A percentile compares a stretch with the other conserved stretches of the same genome.
These are phyloP conservation scores for Scolanthus callimorphus DNA, from an alignment of 92 coral and sea anemone genomes.

Conservation along the genomic window DNA sequence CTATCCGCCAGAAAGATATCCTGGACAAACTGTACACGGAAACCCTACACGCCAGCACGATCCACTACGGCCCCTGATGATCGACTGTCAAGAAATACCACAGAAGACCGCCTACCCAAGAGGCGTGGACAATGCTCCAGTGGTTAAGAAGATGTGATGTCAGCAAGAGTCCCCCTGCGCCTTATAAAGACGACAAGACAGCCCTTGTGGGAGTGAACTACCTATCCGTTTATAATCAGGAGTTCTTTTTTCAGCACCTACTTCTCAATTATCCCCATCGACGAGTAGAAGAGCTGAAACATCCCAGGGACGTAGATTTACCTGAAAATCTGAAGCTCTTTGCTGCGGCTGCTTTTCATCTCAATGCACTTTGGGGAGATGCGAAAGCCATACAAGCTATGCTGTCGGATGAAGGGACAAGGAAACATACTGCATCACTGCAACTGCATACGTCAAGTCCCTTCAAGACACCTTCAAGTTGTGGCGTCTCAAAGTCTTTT, in stretches of 20 bases:
- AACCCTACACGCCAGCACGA: conserved; percentile 1
- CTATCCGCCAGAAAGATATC: no score
- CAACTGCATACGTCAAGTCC: conserved; percentile 5
- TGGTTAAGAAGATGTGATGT: conserved; percentile 8
- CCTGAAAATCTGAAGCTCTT: conserved; percentile 1
- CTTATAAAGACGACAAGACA: conserved; percentile 2
- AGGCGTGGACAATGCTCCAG: neutral
- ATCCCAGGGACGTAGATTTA: neutral
- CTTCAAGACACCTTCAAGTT: conserved; percentile 2
- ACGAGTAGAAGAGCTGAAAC: neutral
- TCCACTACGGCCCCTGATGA: conserved; percentile 1
- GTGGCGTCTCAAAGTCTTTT: no score
- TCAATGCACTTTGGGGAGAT: neutral
- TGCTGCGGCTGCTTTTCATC: neutral
- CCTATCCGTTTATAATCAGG: conserved; percentile 2
- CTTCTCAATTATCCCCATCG: conserved; percentile 1
- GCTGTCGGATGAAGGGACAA: conserved; percentile 10
- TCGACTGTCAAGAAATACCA: neutral
- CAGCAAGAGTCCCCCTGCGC: neutral
- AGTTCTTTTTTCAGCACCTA: conserved; percentile 6
- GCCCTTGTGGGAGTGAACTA: conserved; percentile 5
- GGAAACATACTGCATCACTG: neutral
- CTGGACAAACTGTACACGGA: no score
- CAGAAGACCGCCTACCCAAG: neutral
- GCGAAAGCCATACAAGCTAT: neutral